These are phyloP conservation scores for Pyrocoelia pectoralis DNA, from an alignment of 2,888 invertebrate genomes.

Conservation along the genomic window DNA sequence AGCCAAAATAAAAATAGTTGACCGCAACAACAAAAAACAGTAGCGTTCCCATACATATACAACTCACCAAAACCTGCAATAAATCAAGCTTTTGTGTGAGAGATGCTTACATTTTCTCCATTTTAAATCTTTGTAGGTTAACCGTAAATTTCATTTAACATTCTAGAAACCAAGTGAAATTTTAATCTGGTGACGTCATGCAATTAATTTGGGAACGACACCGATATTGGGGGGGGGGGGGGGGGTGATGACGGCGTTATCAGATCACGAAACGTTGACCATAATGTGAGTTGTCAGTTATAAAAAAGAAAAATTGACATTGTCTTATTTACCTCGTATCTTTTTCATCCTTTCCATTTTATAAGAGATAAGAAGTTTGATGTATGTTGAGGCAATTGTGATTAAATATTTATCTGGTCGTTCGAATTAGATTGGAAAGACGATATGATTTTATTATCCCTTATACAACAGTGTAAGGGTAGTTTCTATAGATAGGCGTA, in stretches of 20 bases:
- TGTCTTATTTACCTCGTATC: constrained; percentile 24
- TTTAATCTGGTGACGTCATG: constrained; percentile 44
- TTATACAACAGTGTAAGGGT: constrained; percentile 23
- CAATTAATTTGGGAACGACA: constrained; percentile 43
- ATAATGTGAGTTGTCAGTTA: constrained; percentile 10
- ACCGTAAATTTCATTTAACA: constrained; percentile 43
- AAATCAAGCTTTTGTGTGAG: constrained; percentile 22
- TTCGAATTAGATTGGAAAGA: constrained; percentile 25
- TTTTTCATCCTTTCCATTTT: constrained; percentile 17
- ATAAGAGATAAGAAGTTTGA: constrained; percentile 23
- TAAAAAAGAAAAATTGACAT: constrained; percentile 22
- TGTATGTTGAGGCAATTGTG: constrained; percentile 25
- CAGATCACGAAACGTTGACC: constrained; percentile 10
- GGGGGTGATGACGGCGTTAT: background rate
- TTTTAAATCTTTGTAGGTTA: constrained; percentile 9
- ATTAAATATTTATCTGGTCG: constrained; percentile 35
- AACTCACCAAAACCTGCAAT: constrained; percentile 19
- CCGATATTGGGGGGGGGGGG: constrained; percentile 44
- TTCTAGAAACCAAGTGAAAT: constrained; percentile 48
- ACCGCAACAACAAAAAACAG: constrained; percentile 15
- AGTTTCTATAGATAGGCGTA: constrained; percentile 17
- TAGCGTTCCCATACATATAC: background rate
- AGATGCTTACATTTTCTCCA: constrained; percentile 21
- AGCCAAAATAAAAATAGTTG: constrained; percentile 10
- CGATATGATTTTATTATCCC: constrained; percentile 34